These are phyloP conservation scores for Oncorhynchus tshawytscha DNA, from an alignment of 2,113 vertebrate genomes.

Conservation along the genomic window DNA sequence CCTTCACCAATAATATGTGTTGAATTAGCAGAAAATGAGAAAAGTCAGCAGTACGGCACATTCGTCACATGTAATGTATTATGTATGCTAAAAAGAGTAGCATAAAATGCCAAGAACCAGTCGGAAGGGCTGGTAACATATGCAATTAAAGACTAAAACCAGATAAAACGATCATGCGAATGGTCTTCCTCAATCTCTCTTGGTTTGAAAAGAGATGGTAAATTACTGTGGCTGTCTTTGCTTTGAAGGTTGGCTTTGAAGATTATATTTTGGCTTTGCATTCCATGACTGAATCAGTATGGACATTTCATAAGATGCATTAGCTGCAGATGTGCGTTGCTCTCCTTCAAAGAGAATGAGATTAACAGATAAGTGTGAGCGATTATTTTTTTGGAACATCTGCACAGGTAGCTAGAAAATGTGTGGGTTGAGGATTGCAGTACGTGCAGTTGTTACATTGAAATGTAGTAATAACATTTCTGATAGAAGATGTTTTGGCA, in stretches of 20 bases:
- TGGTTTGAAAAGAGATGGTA: constrained; percentile 10
- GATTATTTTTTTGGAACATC: background rate
- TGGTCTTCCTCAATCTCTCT: constrained; percentile 16
- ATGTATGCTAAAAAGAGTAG: background rate
- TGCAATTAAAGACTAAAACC: constrained; percentile 5
- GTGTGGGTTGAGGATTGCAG: background rate
- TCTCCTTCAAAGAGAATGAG: constrained; percentile 46
- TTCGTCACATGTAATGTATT: background rate
- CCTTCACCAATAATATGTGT: background rate
- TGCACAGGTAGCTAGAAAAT: background rate
- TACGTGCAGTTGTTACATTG: background rate
- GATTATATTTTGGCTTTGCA: constrained; percentile 49
- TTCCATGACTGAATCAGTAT: constrained; percentile 45
- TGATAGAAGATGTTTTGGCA: no score
- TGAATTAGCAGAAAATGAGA: background rate
- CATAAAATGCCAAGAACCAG: background rate
- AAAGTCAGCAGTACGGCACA: background rate
- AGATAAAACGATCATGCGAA: constrained; percentile 34
- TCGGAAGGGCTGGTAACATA: background rate
- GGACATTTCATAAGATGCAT: constrained; percentile 44
- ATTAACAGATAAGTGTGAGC: background rate
- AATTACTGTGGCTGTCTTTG: background rate
- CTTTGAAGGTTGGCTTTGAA: constrained; percentile 44
- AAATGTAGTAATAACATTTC: background rate
- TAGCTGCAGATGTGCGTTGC: constrained; percentile 38